Evolutionary conservation across 2,888 invertebrate species (phyloP), one percentile per base, ranked within the genome.

Genomic region (Eugnorisma glareosa): DNA sequence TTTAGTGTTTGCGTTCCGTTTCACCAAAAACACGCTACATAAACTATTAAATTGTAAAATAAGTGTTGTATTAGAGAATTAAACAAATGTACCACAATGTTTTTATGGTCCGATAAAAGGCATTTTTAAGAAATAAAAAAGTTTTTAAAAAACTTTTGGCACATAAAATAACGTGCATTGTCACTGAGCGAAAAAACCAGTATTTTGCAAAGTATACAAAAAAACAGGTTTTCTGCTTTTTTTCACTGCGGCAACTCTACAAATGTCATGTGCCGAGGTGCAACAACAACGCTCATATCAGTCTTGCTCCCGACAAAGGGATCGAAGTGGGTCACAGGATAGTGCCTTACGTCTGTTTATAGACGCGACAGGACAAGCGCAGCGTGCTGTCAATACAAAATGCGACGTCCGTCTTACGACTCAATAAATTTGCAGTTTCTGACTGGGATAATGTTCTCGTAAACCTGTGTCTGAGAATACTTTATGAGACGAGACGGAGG

Each of bases 301-400:
- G 35, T 31, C 2, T 13, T 40, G 10, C n/a, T 63, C 67, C 57
- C 66, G 67, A 57, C 69, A 67, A 77, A 73, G 43, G 64, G 28
- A 35, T 15, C 10, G 31, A 82, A 85, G 63, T 83, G 63, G 85
- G 83, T 85, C 84, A 82, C 67, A 85, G 74, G 83, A 77, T 64
- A 64, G 63, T 69, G 59, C 10, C 81, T 63, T 69, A 28, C 45
- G 74, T 70, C 54, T 76, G 54, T 77, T 71, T 82, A 71, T 80
- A 71, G 43, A 51, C 45, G 13, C 57, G n/a, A 28, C 35, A 73
- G 61, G 70, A 73, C 66, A 40, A 24, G 48, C 24, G 51, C 57
- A 69, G 48, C 13, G 61, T 7, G 31, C 59, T 77, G 82, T 69
- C 71, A 77, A 74, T 68, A 69, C 61, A n/a, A 66, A 40, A 51